Evolutionary conservation across 2,113 vertebrate genomes (phyloP), one percentile per base, ranked within the genome.

Genomic region (Polyodon spathula): DNA sequence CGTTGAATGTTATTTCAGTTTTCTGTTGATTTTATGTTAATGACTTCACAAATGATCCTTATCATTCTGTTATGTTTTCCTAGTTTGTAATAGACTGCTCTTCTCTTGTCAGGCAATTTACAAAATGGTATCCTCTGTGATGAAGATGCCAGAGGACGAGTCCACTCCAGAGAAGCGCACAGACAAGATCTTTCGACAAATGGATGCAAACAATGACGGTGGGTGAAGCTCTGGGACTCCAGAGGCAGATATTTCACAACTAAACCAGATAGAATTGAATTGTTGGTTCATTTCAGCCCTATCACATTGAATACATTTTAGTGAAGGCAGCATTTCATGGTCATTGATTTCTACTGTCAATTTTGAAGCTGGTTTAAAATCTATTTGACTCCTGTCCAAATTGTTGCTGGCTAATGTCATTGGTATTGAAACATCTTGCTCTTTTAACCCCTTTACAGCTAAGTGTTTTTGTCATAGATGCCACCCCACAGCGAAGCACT

Each of bases 141-240:
- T 90, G 88, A 90, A 89, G 71, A 90, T 90, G 88, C 88, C 88
- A 0, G 87, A 90, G 65, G 88, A 90, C 0, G 88, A 90, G 77
- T 90, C 88, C 38, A 90, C 87, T n/a, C 88, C 88, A 0, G 88
- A 90, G 72, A 90, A 90, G 50, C 79, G 88, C 40, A 90, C 88
- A 56, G 88, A 90, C 71, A 90, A 90, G 79, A 90, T 90, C 68
- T 90, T 90, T 77, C 78, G 87, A 67, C 88, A 90, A 76, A 90
- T 90, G 88, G 88, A 90, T 67, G 88, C 88, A 53, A 90, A 90
- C 74, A 89, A 89, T 0, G 88, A 90, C 0, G 88, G 88, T 90
- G 84, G 51, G 82, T 62, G 9, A 46, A 42, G 6, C 42, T 37
- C 15, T 12, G 5, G 12, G 1, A 11, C 14, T 50, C 12, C 5